Base-by-base conservation (phyloP, 23 tunicate species). In the Corella eumyota region DNA sequence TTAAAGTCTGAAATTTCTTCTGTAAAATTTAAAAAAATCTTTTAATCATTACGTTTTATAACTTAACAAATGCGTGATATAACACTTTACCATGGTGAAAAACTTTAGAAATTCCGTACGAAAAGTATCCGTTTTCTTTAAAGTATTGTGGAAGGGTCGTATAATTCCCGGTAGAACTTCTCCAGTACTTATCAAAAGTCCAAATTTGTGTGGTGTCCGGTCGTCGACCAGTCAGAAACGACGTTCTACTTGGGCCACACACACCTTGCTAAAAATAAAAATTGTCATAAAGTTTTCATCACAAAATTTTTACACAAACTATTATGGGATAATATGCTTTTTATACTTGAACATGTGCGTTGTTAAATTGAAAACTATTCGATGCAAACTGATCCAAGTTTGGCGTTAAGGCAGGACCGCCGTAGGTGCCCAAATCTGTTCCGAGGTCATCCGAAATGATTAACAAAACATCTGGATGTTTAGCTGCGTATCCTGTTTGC, bases 231-330 rank as follows among this genome's bases (percentile, higher is more conserved):
- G 97, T 90, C 15, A 90, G 62, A 45, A 90, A 90, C 13, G 97
- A 90, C 21, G 97, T 90, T 25, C 97, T 62, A 37, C 90, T 79
- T 26, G 97, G 97, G 3, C 72, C 97, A 67, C 97, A 90, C 2
- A 90, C 97, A 19, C 83, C 51, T 81, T 90, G 97, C 97, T 90
- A n/a, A n/a, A n/a, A n/a, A n/a, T n/a, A n/a, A n/a, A n/a, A n/a
- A n/a, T n/a, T n/a, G n/a, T n/a, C n/a, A n/a, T n/a, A n/a, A n/a
- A n/a, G n/a, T n/a, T n/a, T n/a, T n/a, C n/a, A n/a, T n/a, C n/a
- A n/a, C n/a, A n/a, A n/a, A n/a, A n/a, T n/a, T n/a, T n/a, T n/a
- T n/a, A n/a, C n/a, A n/a, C n/a, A n/a, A n/a, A n/a, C n/a, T n/a
- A n/a, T n/a, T n/a, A n/a, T n/a, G n/a, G n/a, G n/a, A n/a, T n/a